Percentiles rank a stretch among this genome's conserved stretches.
Evolutionary conservation across 1,140 invertebrate species (phyloP).

Genomic region (Trichonephila clavipes): DNA sequence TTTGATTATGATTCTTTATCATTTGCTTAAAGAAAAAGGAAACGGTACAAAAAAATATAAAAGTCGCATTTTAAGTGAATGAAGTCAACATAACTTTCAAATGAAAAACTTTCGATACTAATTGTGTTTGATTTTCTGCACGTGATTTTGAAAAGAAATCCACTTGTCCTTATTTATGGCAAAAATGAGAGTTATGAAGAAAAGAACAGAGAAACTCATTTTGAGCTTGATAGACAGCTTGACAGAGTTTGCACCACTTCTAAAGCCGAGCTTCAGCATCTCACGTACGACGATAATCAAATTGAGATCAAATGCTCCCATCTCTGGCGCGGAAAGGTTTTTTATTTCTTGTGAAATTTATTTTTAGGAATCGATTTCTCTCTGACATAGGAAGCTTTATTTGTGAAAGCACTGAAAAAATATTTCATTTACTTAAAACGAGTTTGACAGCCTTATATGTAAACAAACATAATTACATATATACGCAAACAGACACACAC

Average conservation of each 20-base stretch:
- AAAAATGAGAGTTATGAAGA: not conserved
- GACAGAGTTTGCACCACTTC: slow-evolving; percentile 61
- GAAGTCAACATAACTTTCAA: no score
- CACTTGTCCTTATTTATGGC: not conserved
- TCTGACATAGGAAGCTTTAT: not conserved
- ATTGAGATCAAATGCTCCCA: slow-evolving; percentile 63
- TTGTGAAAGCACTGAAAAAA: not conserved
- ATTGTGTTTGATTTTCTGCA: not conserved
- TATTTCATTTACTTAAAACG: no score
- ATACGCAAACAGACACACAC: no score
- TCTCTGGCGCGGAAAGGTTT: not conserved
- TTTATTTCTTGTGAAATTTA: not conserved
- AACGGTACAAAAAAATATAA: no score
- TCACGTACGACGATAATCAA: slow-evolving; percentile 72
- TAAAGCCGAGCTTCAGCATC: not conserved
- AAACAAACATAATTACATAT: no score
- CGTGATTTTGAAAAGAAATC: slow-evolving; percentile 9
- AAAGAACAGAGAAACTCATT: slow-evolving; percentile 56
- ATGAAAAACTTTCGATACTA: slow-evolving; percentile 17
- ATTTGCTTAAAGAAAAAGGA: no score
- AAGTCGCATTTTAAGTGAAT: no score
- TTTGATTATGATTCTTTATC: no score
- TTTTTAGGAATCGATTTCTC: not conserved
- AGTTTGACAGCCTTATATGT: no score
- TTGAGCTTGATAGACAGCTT: slow-evolving; percentile 69